phyloP scores from a whole-genome alignment of 2,113 vertebrate genomes.

The cat (Felis catus) region DNA sequence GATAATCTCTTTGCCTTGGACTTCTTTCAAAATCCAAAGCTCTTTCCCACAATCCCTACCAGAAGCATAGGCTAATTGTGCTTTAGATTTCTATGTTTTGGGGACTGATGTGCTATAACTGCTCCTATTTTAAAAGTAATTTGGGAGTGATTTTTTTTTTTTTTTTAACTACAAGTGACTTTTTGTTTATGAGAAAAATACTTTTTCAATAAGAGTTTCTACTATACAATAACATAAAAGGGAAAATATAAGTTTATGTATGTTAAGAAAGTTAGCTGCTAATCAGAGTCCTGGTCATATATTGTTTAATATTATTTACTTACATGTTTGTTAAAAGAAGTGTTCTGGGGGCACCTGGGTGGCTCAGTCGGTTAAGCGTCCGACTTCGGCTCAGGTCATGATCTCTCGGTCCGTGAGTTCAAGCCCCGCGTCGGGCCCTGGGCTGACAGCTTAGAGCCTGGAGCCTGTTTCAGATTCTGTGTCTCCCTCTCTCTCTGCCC shows the following conservation, averaged over 20 bases:
- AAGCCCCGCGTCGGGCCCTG: too few species aligned
- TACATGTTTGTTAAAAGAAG: background rate
- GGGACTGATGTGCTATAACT: background rate
- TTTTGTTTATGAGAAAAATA: constrained; percentile 17
- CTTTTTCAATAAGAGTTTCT: background rate
- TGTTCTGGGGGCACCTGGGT: background rate
- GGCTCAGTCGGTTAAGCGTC: too few species aligned
- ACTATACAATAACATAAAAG: background rate
- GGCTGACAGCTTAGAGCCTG: too few species aligned
- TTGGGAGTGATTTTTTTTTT: background rate
- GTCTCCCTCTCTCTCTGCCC: too few species aligned
- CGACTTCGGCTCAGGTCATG: too few species aligned
- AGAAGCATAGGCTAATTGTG: background rate
- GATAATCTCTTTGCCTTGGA: background rate
- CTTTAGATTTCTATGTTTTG: background rate
- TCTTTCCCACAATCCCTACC: background rate
- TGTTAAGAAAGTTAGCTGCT: constrained; percentile 7
- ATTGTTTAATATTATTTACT: background rate
- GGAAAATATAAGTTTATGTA: background rate
- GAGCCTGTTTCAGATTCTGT: too few species aligned
- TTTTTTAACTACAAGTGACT: background rate
- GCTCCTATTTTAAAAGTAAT: background rate
- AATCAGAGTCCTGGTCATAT: background rate
- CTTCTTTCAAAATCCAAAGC: background rate
- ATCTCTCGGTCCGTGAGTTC: too few species aligned